Conservation (phyloP, 2,113 vertebrate genomes). For the Actenoides hombroni region DNA sequence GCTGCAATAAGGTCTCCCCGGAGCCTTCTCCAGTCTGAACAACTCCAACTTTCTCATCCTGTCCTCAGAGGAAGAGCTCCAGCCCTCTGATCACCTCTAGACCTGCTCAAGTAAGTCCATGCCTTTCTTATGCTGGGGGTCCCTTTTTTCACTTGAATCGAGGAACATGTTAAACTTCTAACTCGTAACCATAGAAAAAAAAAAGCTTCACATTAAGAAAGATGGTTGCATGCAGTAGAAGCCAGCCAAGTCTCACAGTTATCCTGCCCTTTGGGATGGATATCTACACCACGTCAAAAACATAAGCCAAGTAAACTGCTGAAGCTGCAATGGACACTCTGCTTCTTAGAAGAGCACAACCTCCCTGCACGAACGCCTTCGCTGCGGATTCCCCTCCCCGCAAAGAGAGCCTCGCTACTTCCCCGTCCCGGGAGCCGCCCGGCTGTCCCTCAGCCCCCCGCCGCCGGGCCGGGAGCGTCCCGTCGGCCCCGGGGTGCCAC, state of each 20-base stretch:
- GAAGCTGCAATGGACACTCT: accelerated
- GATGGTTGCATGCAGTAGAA: not conserved
- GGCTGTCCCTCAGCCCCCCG: not conserved
- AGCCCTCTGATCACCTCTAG: not conserved
- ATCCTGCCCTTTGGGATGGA: accelerated
- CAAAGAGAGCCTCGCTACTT: not conserved
- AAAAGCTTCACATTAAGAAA: accelerated
- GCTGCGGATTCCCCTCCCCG: accelerated
- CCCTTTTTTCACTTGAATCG: not conserved
- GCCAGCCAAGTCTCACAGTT: not conserved
- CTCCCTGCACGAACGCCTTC: accelerated
- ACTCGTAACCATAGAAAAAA: not conserved
- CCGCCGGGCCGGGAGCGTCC: not conserved
- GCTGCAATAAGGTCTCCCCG: not conserved
- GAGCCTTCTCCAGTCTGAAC: not conserved
- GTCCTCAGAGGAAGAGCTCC: not conserved
- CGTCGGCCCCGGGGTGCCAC: not conserved
- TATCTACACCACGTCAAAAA: accelerated
- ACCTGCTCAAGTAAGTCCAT: not conserved
- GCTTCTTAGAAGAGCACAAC: accelerated
- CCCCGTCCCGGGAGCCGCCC: too few relatives aligned
- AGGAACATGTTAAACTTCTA: not conserved
- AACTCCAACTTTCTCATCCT: not conserved
- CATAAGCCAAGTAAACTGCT: accelerated
- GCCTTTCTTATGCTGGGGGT: not conserved